phyloP scores from a whole-genome alignment of 2,888 invertebrate genomes.

The Cylloceria caligata region DNA sequence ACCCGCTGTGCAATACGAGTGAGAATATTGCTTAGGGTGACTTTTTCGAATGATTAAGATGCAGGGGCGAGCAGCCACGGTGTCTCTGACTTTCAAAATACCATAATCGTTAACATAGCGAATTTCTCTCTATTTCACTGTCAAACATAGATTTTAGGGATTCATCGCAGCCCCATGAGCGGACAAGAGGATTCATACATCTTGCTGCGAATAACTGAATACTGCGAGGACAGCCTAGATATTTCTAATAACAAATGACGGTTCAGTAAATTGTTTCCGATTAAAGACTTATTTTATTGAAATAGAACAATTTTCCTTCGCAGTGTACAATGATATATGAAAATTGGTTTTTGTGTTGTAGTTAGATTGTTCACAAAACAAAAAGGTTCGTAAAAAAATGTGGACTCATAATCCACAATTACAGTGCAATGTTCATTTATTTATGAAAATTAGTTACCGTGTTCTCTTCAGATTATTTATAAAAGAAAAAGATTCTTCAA shows the following conservation, averaged over 20 bases:
- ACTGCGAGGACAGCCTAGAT: background rate
- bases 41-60: conserved; percentile 60
- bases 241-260: background rate
- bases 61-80: conserved; percentile 51
- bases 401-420: too few relatives aligned
- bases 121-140: conserved; percentile 63
- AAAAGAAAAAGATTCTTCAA: too few relatives aligned
- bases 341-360: too few relatives aligned
- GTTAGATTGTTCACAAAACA: too few relatives aligned
- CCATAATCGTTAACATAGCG: conserved; percentile 69
- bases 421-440: too few relatives aligned
- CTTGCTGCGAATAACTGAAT: conserved; percentile 6
- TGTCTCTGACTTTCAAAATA: conserved; percentile 46
- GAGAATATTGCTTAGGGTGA: conserved; percentile 34
- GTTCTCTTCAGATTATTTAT: too few relatives aligned
- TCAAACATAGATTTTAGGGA: conserved; percentile 53
- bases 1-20: conserved; percentile 27
- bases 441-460: too few relatives aligned
- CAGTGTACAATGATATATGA: too few relatives aligned
- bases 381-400: too few relatives aligned
- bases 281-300: background rate
- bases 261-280: background rate
- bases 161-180: conserved; percentile 52
- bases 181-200: conserved; percentile 56
- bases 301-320: background rate